phyloP scores from a whole-genome alignment of 2,888 invertebrate species.

The Eulithis testata region DNA sequence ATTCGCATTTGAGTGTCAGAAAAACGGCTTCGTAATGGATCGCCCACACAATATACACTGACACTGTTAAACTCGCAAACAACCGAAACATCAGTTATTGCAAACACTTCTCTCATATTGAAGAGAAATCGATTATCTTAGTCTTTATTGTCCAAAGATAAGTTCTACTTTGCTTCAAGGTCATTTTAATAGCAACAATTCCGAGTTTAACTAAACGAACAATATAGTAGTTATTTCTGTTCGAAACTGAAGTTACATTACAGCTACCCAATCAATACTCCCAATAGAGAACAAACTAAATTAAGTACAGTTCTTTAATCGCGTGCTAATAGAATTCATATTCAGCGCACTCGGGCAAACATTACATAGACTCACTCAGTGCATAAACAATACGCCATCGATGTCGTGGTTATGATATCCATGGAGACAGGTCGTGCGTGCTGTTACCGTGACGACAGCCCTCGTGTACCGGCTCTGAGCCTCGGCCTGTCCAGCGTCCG shows the following conservation, averaged over 20 bases:
- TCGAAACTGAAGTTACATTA: constrained; percentile 51
- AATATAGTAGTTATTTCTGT: constrained; percentile 51
- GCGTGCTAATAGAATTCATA: constrained; percentile 58
- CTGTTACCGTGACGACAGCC: constrained; percentile 76
- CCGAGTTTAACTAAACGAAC: constrained; percentile 43
- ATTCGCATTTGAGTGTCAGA: constrained; percentile 16
- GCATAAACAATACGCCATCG: constrained; percentile 49
- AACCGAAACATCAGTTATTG: constrained; percentile 17
- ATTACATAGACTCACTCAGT: constrained; percentile 59
- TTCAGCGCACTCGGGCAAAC: constrained; percentile 66
- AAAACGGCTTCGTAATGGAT: constrained; percentile 20
- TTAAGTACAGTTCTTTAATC: constrained; percentile 55
- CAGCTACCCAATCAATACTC: constrained; percentile 41
- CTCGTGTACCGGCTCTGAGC: constrained; percentile 70
- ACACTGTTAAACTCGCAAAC: constrained; percentile 23
- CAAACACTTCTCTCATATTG: constrained; percentile 25
- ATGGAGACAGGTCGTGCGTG: constrained; percentile 75
- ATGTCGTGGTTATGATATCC: constrained; percentile 73
- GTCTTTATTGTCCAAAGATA: constrained; percentile 23
- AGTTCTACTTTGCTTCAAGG: constrained; percentile 33
- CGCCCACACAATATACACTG: constrained; percentile 27
- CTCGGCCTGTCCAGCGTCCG: constrained; percentile 78
- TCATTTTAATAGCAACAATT: constrained; percentile 40
- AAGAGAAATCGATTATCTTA: constrained; percentile 35
- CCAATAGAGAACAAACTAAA: constrained; percentile 53